Base-by-base conservation (phyloP, 2,888 invertebrate genomes). In the Horisme vitalbata region DNA sequence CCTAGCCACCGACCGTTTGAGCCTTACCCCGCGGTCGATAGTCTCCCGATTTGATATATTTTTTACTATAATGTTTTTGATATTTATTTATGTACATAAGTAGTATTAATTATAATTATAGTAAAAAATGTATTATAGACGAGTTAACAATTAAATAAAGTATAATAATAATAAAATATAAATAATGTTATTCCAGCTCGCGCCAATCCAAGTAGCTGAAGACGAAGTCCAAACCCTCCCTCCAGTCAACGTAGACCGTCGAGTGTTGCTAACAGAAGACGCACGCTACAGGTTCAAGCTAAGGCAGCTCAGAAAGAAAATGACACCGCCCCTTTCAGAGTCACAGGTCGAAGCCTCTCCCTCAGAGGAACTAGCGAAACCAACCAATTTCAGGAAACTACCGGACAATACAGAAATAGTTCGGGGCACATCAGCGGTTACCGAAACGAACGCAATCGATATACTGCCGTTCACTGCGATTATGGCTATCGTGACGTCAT, bases 341-440 rank as follows among this genome's bases (percentile, higher is more conserved):
- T 47, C 61, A 3, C 62, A 68, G 0, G 1, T 63, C 0, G 63
- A 68, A 8, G 51, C 74, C 1, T 73, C 84, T 0, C 63, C 85
- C 0, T 81, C 88, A 1, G 74, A 92, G 32, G 93, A 94, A 59
- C 68, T 93, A 4, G 59, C 67, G 0, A 84, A 91, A 31, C 90
- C 89, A 0, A 89, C 79, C 45, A 94, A 94, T 62, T 94, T 93
- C 56, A 79, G 83, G 34, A 68, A 79, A 10, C 68, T 93, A 26
- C 92, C 93, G 0, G 93, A 94, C 57, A 89, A 88, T 3, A 90
- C 90, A 0, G 89, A 93, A 67, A 91, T 93, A 9, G 78, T 94
- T 0, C 76, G 90, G 47, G 93, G 92, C 0, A 66, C 37, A 8
- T 24, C 33, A 3, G 43, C 43, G 0, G 38, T 93, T 11, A 61